Conservation (phyloP, 1,140 invertebrate genomes). For the Nylanderia fulva region DNA sequence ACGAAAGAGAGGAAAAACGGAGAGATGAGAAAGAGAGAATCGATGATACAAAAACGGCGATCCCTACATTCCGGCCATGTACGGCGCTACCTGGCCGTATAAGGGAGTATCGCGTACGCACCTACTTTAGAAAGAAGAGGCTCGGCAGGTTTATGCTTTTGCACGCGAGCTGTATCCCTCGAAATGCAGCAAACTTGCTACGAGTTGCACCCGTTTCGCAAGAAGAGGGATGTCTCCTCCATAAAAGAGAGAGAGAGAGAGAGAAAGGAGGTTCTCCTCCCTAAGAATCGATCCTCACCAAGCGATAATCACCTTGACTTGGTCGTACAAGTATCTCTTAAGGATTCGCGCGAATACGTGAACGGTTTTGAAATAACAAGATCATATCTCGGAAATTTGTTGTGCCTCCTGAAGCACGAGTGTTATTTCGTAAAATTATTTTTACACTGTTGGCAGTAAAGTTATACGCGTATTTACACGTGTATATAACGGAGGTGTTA, state of each 20-base stretch:
- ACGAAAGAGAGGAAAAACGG: not conserved
- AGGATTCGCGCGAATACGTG: not conserved
- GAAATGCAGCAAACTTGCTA: not conserved
- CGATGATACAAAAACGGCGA: constrained; percentile 84
- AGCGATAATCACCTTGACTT: constrained; percentile 3
- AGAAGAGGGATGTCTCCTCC: constrained; percentile 27
- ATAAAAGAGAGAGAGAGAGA: too few relatives aligned
- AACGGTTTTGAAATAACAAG: not conserved
- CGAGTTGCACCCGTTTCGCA: constrained; percentile 28
- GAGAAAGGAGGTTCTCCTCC: not conserved
- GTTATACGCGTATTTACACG: not conserved
- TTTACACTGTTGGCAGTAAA: not conserved
- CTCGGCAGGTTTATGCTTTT: constrained; percentile 68
- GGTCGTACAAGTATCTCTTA: constrained; percentile 10
- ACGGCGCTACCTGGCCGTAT: constrained; percentile 79
- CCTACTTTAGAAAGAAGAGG: constrained; percentile 59
- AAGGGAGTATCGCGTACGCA: constrained; percentile 80
- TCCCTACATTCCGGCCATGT: constrained; percentile 84
- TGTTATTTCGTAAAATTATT: not conserved
- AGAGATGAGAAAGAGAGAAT: constrained; percentile 67
- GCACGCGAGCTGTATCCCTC: constrained; percentile 33
- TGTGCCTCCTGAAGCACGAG: not conserved
- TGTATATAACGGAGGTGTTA: not conserved
- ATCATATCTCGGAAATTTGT: constrained; percentile 7
- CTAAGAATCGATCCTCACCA: not conserved